phyloP scores from a whole-genome alignment of 2,797 vertebrate species.

The Epinephelus malabaricus region DNA sequence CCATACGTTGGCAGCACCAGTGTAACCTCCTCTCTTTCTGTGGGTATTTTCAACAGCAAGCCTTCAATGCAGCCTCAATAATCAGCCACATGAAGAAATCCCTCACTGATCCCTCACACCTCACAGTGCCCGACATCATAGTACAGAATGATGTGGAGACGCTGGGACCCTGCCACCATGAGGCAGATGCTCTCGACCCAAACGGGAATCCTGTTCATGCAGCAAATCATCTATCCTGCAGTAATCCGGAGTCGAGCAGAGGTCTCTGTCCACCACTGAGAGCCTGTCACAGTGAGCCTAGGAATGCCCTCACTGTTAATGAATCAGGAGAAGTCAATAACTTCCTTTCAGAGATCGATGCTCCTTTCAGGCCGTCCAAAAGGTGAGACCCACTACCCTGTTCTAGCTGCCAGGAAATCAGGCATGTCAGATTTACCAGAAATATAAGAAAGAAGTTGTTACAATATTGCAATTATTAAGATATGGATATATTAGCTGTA shows the following conservation, averaged over 20 bases:
- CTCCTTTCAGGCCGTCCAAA: conserved; percentile 48
- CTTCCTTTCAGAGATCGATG: conserved; percentile 54
- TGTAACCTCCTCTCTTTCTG: conserved; percentile 17
- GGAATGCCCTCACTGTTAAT: conserved; percentile 18
- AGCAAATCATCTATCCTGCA: conserved; percentile 54
- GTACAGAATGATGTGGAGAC: conserved; percentile 37
- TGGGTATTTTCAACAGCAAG: conserved; percentile 85
- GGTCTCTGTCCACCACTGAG: conserved; percentile 52
- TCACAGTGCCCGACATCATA: conserved; percentile 54
- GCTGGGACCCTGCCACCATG: not conserved
- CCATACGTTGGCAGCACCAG: not conserved
- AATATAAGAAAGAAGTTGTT: not conserved
- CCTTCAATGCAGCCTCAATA: conserved; percentile 89
- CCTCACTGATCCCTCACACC: conserved; percentile 43
- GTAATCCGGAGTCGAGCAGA: conserved; percentile 65
- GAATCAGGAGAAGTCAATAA: conserved; percentile 50
- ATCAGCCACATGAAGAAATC: conserved; percentile 93
- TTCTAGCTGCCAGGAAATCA: not conserved
- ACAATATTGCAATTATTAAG: not conserved
- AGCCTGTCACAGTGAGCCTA: conserved; percentile 67
- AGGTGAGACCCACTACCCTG: conserved; percentile 55
- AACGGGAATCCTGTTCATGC: conserved; percentile 70
- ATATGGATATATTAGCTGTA: not conserved
- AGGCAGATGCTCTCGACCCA: conserved; percentile 51
- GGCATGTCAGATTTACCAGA: not conserved